Conservation (phyloP, 2,797 vertebrate species). For the Chloroceryle inda region DNA sequence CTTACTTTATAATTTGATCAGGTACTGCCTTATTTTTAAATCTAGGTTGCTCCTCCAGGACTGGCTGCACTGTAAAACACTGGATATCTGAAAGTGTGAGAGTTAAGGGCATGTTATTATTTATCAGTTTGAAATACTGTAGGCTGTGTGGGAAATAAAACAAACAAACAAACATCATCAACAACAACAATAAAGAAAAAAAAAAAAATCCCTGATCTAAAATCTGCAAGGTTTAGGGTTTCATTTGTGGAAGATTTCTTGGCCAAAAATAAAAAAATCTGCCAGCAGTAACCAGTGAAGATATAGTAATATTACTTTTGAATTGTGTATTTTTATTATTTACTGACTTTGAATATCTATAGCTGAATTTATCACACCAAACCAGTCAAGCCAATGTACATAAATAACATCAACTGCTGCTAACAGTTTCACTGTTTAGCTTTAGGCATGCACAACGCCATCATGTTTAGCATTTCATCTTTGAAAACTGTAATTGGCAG, state of each 20-base stretch:
- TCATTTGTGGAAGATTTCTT: background rate
- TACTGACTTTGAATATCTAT: background rate
- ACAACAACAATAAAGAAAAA: too few species aligned
- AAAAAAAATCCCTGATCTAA: background rate
- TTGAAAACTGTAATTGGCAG: background rate
- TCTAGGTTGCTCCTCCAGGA: slow-evolving; percentile 92
- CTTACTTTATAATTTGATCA: slow-evolving; percentile 98
- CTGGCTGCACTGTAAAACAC: slow-evolving; percentile 96
- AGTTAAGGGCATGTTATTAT: slow-evolving; percentile 72
- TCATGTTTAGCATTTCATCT: background rate
- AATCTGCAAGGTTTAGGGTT: background rate
- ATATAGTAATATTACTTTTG: background rate
- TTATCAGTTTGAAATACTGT: background rate
- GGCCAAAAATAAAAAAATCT: background rate
- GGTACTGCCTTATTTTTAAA: slow-evolving; percentile 96
- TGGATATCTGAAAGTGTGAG: slow-evolving; percentile 88
- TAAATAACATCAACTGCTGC: slow-evolving; percentile 22
- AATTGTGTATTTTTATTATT: slow-evolving; percentile 18
- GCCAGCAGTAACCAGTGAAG: background rate
- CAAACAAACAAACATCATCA: too few species aligned
- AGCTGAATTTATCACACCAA: slow-evolving; percentile 43
- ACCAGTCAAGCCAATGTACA: slow-evolving; percentile 19
- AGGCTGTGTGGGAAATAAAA: background rate
- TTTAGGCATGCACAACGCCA: background rate
- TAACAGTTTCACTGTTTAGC: slow-evolving; percentile 17